These are phyloP conservation scores for Entelurus aequoreus DNA, from an alignment of 2,113 vertebrate species.

Conservation along the genomic window DNA sequence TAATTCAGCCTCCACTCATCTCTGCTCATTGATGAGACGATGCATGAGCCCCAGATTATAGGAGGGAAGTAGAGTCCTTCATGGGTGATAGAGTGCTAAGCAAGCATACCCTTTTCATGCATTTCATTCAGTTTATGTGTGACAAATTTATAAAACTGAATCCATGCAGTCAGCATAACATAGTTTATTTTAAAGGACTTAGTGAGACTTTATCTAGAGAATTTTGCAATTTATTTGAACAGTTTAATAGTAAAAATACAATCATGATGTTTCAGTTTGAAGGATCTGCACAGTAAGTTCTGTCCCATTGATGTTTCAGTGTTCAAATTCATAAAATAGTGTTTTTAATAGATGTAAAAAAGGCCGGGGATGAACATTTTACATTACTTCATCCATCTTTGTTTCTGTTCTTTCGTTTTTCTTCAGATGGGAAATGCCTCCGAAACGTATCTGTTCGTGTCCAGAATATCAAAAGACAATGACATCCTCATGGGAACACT, in stretches of 20 bases:
- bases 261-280: background rate
- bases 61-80: background rate
- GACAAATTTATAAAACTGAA: background rate
- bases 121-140: background rate
- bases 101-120: background rate
- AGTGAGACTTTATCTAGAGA: background rate
- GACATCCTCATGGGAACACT: conserved; percentile 76
- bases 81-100: background rate
- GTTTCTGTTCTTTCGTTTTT: conserved; percentile 21
- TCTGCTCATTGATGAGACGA: conserved; percentile 11
- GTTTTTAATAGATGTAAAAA: conserved; percentile 5
- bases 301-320: background rate
- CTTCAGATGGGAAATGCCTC: conserved; percentile 79
- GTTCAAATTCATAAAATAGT: background rate
- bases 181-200: background rate
- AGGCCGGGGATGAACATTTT: conserved; percentile 5
- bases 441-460: conserved; percentile 63
- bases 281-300: too few relatives aligned
- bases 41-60: background rate
- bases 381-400: conserved; percentile 5
- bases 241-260: too few relatives aligned
- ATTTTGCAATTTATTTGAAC: background rate
- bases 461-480: conserved; percentile 74
- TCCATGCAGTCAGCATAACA: background rate
- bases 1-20: background rate